phyloP scores from a whole-genome alignment of 2,797 vertebrate genomes.

The Gymnothorax javanicus region DNA sequence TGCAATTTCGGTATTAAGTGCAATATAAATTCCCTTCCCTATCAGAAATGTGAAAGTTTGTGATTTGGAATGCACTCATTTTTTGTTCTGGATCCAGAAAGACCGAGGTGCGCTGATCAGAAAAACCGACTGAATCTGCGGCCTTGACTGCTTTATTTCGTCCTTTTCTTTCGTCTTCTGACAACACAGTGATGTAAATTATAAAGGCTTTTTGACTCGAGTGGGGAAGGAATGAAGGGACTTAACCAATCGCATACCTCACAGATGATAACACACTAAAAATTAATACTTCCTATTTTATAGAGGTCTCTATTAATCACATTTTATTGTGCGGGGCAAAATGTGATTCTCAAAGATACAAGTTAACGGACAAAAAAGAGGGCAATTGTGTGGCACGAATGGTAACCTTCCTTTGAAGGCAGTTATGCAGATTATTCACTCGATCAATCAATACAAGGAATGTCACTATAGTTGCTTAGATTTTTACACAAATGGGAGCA shows the following conservation, averaged over 20 bases:
- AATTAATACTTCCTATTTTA: slow-evolving; percentile 18
- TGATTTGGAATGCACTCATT: neutral
- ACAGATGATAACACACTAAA: neutral
- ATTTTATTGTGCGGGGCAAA: slow-evolving; percentile 20
- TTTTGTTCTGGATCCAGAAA: neutral
- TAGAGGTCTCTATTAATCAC: slow-evolving; percentile 9
- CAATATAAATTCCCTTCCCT: slow-evolving; percentile 16
- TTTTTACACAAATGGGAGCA: neutral
- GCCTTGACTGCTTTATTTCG: slow-evolving; percentile 23
- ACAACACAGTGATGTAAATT: slow-evolving; percentile 19
- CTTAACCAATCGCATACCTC: neutral
- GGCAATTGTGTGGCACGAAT: slow-evolving; percentile 1
- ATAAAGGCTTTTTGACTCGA: slow-evolving; percentile 5
- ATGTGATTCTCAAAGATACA: slow-evolving; percentile 13
- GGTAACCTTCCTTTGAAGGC: slow-evolving; percentile 3
- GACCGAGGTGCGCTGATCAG: slow-evolving; percentile 18
- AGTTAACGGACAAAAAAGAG: slow-evolving; percentile 19
- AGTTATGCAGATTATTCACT: neutral
- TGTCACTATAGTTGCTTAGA: slow-evolving; percentile 11
- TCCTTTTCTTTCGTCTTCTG: slow-evolving; percentile 13
- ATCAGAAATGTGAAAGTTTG: neutral
- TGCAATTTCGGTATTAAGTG: slow-evolving; percentile 35
- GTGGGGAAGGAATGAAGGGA: neutral
- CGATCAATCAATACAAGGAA: neutral
- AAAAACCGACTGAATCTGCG: slow-evolving; percentile 26